Percentiles rank a stretch among this genome's conserved stretches.
These are phyloP conservation scores for Amblyopsis hoosieri DNA, from an alignment of 2,797 vertebrate species.

Conservation along the genomic window DNA sequence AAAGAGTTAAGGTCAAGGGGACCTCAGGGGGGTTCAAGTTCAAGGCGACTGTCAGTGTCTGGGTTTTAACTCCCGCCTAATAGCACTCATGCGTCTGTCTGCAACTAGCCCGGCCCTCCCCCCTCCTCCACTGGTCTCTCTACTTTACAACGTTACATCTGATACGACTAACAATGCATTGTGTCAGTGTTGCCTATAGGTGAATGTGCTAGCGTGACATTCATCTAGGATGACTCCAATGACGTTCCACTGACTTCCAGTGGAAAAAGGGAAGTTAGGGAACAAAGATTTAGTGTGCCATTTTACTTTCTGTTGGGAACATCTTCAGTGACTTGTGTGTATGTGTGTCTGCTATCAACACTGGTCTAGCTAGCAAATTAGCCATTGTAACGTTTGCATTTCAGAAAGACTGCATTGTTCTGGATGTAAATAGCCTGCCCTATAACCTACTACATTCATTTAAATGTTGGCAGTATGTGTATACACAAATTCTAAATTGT, in stretches of 20 bases:
- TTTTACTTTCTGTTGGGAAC: slow-evolving; percentile 30
- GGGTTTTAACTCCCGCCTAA: slow-evolving; percentile 61
- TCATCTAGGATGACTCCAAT: slow-evolving; percentile 18
- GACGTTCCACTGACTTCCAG: neutral
- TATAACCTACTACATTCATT: too few relatives aligned
- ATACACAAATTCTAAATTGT: too few relatives aligned
- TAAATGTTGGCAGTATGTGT: too few relatives aligned
- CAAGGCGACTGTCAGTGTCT: slow-evolving; percentile 78
- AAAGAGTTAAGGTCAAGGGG: slow-evolving; percentile 77
- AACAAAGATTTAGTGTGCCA: slow-evolving; percentile 6
- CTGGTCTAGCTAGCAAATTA: too few relatives aligned
- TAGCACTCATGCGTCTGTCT: slow-evolving; percentile 31
- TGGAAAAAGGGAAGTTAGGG: neutral
- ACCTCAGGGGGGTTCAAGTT: slow-evolving; percentile 79
- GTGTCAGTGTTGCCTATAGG: neutral
- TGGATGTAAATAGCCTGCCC: too few relatives aligned
- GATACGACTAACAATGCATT: slow-evolving; percentile 12
- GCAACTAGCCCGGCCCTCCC: slow-evolving; percentile 32
- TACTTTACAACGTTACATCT: slow-evolving; percentile 35
- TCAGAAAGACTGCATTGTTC: too few relatives aligned
- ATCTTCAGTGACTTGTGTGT: slow-evolving; percentile 31
- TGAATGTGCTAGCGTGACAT: slow-evolving; percentile 1
- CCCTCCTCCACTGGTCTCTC: neutral
- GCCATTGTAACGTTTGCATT: too few relatives aligned
- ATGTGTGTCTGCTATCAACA: slow-evolving; percentile 23